phyloP scores from a whole-genome alignment of 2,113 vertebrate genomes.

The Ondatra zibethicus region DNA sequence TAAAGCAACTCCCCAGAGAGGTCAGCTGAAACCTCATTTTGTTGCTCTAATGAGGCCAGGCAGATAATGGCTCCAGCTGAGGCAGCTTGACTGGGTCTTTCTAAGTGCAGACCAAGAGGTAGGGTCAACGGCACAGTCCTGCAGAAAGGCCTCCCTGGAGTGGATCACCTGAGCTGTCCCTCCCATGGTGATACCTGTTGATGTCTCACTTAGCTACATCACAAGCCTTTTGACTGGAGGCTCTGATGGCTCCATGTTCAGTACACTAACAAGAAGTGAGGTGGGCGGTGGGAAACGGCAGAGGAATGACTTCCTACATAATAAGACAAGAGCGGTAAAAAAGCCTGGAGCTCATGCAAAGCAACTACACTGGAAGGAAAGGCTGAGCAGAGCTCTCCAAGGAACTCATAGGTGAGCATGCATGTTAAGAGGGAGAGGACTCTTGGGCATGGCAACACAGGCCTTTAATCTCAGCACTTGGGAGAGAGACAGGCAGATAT shows the following conservation, averaged over 20 bases:
- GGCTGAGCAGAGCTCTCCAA: not conserved
- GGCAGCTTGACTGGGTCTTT: not conserved
- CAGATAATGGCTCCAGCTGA: not conserved
- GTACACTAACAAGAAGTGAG: fast-evolving
- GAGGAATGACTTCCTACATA: not conserved
- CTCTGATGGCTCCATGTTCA: too few relatives aligned
- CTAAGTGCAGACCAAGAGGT: not conserved
- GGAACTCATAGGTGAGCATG: not conserved
- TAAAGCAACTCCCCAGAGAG: not conserved
- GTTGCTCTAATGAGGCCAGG: not conserved
- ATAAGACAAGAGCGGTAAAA: not conserved
- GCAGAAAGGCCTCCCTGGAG: too few relatives aligned
- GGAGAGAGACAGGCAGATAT: not conserved
- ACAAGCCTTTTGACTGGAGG: fast-evolving
- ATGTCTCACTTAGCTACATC: not conserved
- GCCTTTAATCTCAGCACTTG: not conserved
- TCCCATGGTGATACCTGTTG: fast-evolving
- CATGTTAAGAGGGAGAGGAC: not conserved
- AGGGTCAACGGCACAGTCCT: not conserved
- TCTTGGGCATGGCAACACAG: not conserved
- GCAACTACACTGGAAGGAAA: not conserved
- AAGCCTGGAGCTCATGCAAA: not conserved
- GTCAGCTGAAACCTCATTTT: not conserved
- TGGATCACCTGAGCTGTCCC: fast-evolving
- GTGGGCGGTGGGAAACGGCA: not conserved